phyloP scores from a whole-genome alignment of 2,888 invertebrate genomes.

The Thecocarcelia acutangulata region DNA sequence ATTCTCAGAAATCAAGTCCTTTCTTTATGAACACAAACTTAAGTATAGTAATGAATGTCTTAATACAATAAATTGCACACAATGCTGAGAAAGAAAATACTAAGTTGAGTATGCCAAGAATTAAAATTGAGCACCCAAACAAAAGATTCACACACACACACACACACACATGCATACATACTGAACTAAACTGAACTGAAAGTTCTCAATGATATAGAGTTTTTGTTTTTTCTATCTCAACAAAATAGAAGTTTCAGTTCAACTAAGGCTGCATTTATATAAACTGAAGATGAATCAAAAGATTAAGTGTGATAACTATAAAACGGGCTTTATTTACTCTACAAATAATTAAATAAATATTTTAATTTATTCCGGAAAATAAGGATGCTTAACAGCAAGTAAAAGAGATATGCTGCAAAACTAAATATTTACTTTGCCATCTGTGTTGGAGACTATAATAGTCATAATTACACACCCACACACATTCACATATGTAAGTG shows the following conservation, averaged over 20 bases:
- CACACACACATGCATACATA: background rate
- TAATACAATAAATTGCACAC: conserved; percentile 6
- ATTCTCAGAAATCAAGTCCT: conserved; percentile 8
- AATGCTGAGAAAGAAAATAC: background rate
- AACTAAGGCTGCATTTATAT: background rate
- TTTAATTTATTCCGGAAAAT: background rate
- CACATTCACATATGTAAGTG: too few species aligned
- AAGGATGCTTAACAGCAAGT: background rate
- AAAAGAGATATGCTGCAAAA: background rate
- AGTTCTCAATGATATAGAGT: background rate
- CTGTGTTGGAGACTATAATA: background rate
- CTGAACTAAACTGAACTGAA: too few species aligned
- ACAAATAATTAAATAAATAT: background rate
- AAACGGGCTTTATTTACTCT: background rate
- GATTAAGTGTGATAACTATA: background rate
- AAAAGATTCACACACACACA: background rate
- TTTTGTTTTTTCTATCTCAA: background rate
- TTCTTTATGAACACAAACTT: conserved; percentile 23
- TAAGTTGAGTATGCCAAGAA: conserved; percentile 6
- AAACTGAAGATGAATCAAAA: background rate
- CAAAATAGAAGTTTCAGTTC: background rate
- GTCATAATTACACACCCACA: background rate
- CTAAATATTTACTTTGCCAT: background rate
- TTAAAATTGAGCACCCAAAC: background rate
- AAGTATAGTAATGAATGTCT: conserved; percentile 16